These are phyloP conservation scores for Amiota mariae DNA, from an alignment of 2,888 invertebrate species.

Conservation along the genomic window DNA sequence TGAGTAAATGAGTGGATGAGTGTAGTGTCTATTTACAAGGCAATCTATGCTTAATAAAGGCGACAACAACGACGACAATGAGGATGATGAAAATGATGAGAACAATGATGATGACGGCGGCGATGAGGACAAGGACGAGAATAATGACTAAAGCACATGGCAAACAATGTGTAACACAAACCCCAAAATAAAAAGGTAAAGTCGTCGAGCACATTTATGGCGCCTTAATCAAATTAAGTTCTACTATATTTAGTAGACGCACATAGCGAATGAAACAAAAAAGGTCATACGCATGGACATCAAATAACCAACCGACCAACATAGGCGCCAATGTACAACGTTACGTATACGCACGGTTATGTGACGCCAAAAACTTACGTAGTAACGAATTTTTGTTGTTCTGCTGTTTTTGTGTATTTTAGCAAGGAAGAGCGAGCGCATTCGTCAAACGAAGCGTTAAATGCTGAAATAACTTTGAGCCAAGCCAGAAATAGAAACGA, in stretches of 20 bases:
- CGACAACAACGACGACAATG: constrained; percentile 23
- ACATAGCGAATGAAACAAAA: not conserved
- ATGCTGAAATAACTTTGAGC: constrained; percentile 11
- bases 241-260: constrained; percentile 58
- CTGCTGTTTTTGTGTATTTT: not conserved
- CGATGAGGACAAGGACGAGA: no score
- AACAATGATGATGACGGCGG: no score
- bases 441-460: constrained; percentile 19
- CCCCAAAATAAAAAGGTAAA: not conserved
- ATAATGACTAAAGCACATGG: constrained; percentile 26
- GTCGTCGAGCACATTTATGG: constrained; percentile 50
- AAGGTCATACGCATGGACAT: not conserved
- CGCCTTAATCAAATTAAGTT: constrained; percentile 63
- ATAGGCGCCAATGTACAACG: constrained; percentile 50
- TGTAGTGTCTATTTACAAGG: constrained; percentile 21
- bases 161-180: constrained; percentile 14
- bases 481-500: not conserved
- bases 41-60: constrained; percentile 39
- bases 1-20: constrained; percentile 4
- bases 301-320: not conserved
- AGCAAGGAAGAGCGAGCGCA: not conserved
- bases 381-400: constrained; percentile 2
- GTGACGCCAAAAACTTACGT: constrained; percentile 10
- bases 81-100: no score
- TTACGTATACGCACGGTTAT: constrained; percentile 61